These are phyloP conservation scores for Verasper variegatus DNA, from an alignment of 2,113 vertebrate genomes.

Conservation along the genomic window DNA sequence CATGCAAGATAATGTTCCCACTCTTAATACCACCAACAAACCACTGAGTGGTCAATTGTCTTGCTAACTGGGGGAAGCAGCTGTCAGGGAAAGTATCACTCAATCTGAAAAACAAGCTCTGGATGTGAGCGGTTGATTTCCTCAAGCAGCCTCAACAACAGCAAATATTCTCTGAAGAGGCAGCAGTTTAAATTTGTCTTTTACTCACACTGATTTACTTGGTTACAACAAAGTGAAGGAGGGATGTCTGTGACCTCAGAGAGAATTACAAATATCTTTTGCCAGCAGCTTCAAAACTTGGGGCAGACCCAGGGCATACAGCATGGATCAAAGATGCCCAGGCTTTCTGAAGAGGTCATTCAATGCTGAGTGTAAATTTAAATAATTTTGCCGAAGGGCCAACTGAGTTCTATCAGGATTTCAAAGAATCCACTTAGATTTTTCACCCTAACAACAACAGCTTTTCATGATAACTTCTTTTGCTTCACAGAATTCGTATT, in stretches of 20 bases:
- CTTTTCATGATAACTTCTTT: neutral
- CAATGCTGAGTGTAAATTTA: neutral
- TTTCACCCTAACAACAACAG: neutral
- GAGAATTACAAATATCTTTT: neutral
- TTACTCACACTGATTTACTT: conserved; percentile 1
- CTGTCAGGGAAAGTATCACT: no score
- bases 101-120: no score
- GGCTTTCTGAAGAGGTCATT: conserved; percentile 27
- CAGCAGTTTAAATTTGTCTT: neutral
- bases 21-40: no score
- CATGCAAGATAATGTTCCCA: neutral
- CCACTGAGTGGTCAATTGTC: no score
- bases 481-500: neutral
- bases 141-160: neutral
- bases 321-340: conserved; percentile 28
- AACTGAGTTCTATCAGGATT: neutral
- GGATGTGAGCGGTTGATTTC: neutral
- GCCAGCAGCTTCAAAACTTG: conserved; percentile 4
- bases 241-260: conserved; percentile 3
- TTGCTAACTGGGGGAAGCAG: no score
- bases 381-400: conserved; percentile 33
- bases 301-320: conserved; percentile 10
- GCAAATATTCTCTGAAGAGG: neutral
- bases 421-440: neutral
- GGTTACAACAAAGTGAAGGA: neutral